Evolutionary conservation across 2,113 vertebrate genomes (phyloP).

Genomic region (Okapia johnstoni): DNA sequence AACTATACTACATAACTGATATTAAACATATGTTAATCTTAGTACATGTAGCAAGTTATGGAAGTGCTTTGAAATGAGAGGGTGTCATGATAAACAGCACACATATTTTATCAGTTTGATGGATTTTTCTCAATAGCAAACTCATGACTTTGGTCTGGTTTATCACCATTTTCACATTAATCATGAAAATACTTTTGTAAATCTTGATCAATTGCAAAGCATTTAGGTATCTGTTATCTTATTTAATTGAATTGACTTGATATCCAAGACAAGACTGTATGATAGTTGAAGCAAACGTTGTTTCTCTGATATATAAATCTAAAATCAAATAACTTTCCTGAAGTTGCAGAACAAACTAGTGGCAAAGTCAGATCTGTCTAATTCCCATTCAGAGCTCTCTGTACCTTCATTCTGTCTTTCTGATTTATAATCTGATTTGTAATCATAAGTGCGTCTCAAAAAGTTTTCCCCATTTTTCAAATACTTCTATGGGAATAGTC

Average conservation of each 20-base stretch:
- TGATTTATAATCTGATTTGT: not conserved
- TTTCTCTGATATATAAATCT: not conserved
- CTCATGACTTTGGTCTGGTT: not conserved
- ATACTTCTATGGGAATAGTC: not conserved
- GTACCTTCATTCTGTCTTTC: not conserved
- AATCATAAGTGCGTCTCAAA: not conserved
- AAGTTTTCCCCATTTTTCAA: not conserved
- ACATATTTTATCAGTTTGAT: not conserved
- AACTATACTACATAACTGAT: not conserved
- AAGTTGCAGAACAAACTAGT: not conserved
- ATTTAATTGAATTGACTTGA: not conserved
- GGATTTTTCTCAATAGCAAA: not conserved
- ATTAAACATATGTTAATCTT: not conserved
- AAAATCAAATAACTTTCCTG: constrained; percentile 15
- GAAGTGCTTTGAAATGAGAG: not conserved
- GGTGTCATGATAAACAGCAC: not conserved
- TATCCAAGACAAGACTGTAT: not conserved
- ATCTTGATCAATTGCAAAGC: not conserved
- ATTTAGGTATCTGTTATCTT: not conserved
- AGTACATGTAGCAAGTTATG: not conserved
- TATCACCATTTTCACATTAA: not conserved
- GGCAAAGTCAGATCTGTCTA: not conserved
- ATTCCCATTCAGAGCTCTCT: not conserved
- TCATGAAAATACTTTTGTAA: not conserved
- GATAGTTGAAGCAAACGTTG: not conserved